Percentiles rank a stretch among this genome's conserved stretches.
These are phyloP conservation scores for Leucozona laternaria DNA, from an alignment of 2,888 invertebrate genomes.

Conservation along the genomic window DNA sequence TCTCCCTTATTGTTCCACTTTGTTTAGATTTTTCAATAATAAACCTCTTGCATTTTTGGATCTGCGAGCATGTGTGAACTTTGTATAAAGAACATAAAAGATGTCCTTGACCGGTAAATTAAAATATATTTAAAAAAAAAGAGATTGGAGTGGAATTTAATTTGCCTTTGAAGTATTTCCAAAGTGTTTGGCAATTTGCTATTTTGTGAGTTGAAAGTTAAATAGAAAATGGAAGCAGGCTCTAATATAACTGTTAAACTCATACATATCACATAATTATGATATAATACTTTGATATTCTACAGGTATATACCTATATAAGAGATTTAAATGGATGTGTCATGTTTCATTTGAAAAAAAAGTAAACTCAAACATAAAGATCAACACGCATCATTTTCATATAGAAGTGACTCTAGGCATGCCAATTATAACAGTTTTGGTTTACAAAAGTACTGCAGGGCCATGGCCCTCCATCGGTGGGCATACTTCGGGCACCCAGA, in stretches of 20 bases:
- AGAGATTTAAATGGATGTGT: too few relatives aligned
- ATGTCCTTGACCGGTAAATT: conserved; percentile 19
- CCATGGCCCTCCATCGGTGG: too few relatives aligned
- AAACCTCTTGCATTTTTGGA: not conserved
- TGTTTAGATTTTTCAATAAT: conserved; percentile 2
- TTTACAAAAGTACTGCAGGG: too few relatives aligned
- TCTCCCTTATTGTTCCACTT: not conserved
- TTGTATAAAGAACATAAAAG: not conserved
- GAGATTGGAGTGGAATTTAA: not conserved
- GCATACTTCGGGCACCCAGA: too few relatives aligned
- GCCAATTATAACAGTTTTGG: too few relatives aligned
- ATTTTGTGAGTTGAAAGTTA: not conserved
- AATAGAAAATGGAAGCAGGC: not conserved
- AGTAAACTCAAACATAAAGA: too few relatives aligned
- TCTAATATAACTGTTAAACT: not conserved
- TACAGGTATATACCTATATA: too few relatives aligned
- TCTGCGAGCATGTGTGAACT: not conserved
- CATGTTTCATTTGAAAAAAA: too few relatives aligned
- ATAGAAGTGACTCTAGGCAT: too few relatives aligned
- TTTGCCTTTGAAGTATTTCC: not conserved
- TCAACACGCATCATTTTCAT: too few relatives aligned
- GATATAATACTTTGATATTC: too few relatives aligned
- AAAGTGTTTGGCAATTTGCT: not conserved
- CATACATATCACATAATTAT: too few relatives aligned
- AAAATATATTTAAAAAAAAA: not conserved